phyloP scores from a whole-genome alignment of 2,113 vertebrate genomes.

The Entelurus aequoreus region DNA sequence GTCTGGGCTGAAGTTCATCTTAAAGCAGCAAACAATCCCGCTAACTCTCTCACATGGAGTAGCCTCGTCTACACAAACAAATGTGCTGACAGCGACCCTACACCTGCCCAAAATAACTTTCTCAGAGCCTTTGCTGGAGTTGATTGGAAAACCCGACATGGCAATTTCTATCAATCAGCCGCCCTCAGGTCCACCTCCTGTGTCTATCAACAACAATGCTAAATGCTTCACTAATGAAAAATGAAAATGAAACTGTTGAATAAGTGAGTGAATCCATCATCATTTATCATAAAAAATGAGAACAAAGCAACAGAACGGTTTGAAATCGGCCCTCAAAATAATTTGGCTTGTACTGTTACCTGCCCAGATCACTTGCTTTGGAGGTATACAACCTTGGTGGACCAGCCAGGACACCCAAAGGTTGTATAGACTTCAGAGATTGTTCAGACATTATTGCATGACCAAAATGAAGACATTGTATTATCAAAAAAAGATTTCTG shows the following conservation, averaged over 20 bases:
- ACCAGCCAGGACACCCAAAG: too few species aligned
- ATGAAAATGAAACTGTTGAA: not conserved
- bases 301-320: not conserved
- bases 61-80: constrained; percentile 52
- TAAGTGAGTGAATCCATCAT: too few species aligned
- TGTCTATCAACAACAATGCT: not conserved
- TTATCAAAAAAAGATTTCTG: too few species aligned
- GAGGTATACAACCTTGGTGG: too few species aligned
- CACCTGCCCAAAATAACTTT: constrained; percentile 53
- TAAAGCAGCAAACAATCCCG: constrained; percentile 54
- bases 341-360: too few species aligned
- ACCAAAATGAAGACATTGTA: too few species aligned
- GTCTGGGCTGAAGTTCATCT: constrained; percentile 46
- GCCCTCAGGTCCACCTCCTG: constrained; percentile 2
- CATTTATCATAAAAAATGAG: too few species aligned
- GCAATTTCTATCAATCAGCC: constrained; percentile 14
- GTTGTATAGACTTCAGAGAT: too few species aligned
- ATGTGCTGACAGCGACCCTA: constrained; percentile 41
- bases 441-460: too few species aligned
- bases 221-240: constrained; percentile 13
- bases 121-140: constrained; percentile 46
- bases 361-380: too few species aligned
- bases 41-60: constrained; percentile 28
- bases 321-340: too few species aligned
- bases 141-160: constrained; percentile 6